Base-by-base conservation (phyloP, 2,113 vertebrate species). In the Cheirogaleus medius region DNA sequence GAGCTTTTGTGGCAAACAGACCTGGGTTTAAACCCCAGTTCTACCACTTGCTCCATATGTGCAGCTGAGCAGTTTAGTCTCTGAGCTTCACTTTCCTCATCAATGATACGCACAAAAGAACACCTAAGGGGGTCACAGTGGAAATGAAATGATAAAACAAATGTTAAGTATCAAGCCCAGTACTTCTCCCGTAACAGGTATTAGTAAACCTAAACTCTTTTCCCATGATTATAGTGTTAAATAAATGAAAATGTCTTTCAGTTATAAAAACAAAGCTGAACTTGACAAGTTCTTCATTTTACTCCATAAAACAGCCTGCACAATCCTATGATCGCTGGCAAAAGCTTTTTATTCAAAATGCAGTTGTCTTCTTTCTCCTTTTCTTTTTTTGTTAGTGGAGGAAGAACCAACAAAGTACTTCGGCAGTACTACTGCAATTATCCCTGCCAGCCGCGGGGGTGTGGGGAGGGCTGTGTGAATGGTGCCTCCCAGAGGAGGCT, bases 21-120 rank as follows among this genome's bases (percentile, higher is more conserved):
- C 27, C 5, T 3, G 49, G 78, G n/a, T 58, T 54, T 9, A 23
- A 18, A 32, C 6, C 47, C 39, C n/a, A 17, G 5, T 0, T 15
- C 52, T 1, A 1, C 34, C 0, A 1, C n/a, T 23, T 27, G 42
- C 68, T 47, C 0, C 39, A 23, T 2, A 7, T 0, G 2, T 6
- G 7, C 3, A 18, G 44, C 64, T 1, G 4, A 25, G 37, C 9
- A 0, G 1, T 8, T 15, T 1, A 4, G 37, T 23, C 37, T 25
- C 6, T 0, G 69, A 39, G 86, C 39, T 66, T 17, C 0, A 5
- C 0, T 18, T 44, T 71, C 23, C 58, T 44, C 32, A 0, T 39
- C 52, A 9, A 5, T 6, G 10, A 47, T 23, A 12, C 0, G 34
- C 52, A n/a, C 13, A 44, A 4, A 37, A 17, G 1, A 34, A 64